A percentile compares a stretch with the other conserved stretches of the same genome.
phyloP scores from a whole-genome alignment of 2,888 invertebrate genomes.

The Tenthredo distinguenda region DNA sequence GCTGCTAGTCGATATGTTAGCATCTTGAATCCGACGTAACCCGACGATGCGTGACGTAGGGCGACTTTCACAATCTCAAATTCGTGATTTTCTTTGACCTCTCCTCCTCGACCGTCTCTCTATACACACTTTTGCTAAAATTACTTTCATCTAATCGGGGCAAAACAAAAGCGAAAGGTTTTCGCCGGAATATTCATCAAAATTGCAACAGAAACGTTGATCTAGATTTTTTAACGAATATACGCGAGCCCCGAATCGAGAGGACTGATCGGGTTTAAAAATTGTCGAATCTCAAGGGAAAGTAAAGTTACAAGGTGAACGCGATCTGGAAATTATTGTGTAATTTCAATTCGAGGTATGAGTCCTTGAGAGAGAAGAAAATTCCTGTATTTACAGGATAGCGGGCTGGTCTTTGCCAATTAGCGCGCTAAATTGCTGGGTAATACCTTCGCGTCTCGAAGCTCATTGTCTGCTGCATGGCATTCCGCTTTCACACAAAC shows the following conservation, averaged over 20 bases:
- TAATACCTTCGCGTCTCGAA: background rate
- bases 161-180: background rate
- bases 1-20: background rate
- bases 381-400: background rate
- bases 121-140: background rate
- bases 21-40: conserved; percentile 20
- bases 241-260: background rate
- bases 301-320: conserved; percentile 25
- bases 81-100: conserved; percentile 29
- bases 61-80: conserved; percentile 32
- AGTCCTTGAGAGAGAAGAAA: conserved; percentile 22
- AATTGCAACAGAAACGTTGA: background rate
- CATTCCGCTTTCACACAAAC: conserved; percentile 58
- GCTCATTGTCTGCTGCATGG: conserved; percentile 4
- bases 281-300: background rate
- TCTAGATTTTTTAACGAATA: conserved; percentile 16
- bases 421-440: conserved; percentile 36
- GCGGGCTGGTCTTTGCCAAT: conserved; percentile 1
- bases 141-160: background rate
- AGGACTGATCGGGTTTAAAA: background rate
- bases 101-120: background rate
- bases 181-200: background rate
- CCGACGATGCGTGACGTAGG: conserved; percentile 3
- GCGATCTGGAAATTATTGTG: conserved; percentile 7
- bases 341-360: background rate